Base-by-base conservation (phyloP, 2,113 vertebrate genomes). In the Ciconia maguari region DNA sequence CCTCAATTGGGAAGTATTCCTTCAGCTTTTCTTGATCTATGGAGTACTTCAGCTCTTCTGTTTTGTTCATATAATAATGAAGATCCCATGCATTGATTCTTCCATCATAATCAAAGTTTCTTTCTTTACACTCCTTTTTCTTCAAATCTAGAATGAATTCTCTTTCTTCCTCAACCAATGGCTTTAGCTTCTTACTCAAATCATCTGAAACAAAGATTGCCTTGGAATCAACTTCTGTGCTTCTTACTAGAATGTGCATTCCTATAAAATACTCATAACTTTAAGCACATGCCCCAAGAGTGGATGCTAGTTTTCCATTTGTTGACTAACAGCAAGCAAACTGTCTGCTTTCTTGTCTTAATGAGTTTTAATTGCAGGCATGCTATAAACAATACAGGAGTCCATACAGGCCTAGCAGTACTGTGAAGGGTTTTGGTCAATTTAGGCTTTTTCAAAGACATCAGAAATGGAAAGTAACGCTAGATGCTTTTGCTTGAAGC, bases 1-100 rank as follows among this genome's bases (percentile, higher is more conserved):
- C 98, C 75, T 99, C 98, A 10, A 99, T 98, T 7, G 99, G 99
- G 89, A 99, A 99, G 89, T 99, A 99, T 90, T 99, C 99, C 26
- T 99, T 99, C 57, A 99, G 98, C 86, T 98, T 98, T 97, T 99
- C 99, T 95, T 99, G 99, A 97, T 99, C 98, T 74, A 99, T 97
- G 2, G 98, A 98, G 58, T 99, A 99, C 96, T 98, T 99, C 94
- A 99, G 98, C 95, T 99, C 98, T 97, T 99, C 99, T 79, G 99
- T 99, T 93, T 98, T 99, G 70, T 98, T 99, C 99, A 99, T 99
- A 94, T 99, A 99, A 93, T 99, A 99, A 65, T 98, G 98, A 51
- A 99, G 96, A 97, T 99, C 99, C 99, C 99, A 99, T 16, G 99
- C 99, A 22, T 99, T 98, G 97, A 99, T 99, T 97, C 97, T 98